phyloP scores from a whole-genome alignment of 2,113 vertebrate species.

The Sinocyclocheilus anophthalmus region DNA sequence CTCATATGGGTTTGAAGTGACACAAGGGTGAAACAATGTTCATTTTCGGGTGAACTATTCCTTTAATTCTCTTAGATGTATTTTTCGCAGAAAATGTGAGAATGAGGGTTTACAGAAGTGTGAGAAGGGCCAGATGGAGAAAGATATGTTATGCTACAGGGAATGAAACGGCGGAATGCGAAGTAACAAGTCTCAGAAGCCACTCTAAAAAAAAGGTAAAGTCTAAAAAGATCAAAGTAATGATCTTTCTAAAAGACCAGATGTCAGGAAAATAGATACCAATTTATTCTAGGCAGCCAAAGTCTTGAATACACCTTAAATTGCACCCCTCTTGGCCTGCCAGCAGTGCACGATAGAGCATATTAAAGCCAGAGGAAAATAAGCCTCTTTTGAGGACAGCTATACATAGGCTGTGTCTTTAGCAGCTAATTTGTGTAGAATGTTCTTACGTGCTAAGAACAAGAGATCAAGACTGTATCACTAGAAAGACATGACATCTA shows the following conservation, averaged over 20 bases:
- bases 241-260: conserved; percentile 66
- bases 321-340: conserved; percentile 62
- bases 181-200: conserved; percentile 42
- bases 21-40: neutral
- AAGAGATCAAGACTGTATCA: conserved; percentile 35
- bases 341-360: conserved; percentile 18
- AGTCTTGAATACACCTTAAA: conserved; percentile 69
- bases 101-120: conserved; percentile 40
- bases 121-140: conserved; percentile 43
- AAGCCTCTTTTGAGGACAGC: conserved; percentile 8
- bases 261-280: conserved; percentile 71
- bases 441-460: conserved; percentile 10
- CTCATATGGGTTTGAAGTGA: neutral
- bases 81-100: conserved; percentile 46
- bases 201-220: conserved; percentile 30
- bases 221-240: conserved; percentile 71
- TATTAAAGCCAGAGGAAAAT: conserved; percentile 35
- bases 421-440: conserved; percentile 42
- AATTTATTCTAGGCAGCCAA: conserved; percentile 70
- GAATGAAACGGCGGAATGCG: neutral
- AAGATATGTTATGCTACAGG: conserved; percentile 36
- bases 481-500: neutral
- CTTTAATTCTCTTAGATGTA: neutral
- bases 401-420: conserved; percentile 15
- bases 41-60: neutral